Base-by-base conservation (phyloP, 1,140 invertebrate species). In the Hyphantria cunea region DNA sequence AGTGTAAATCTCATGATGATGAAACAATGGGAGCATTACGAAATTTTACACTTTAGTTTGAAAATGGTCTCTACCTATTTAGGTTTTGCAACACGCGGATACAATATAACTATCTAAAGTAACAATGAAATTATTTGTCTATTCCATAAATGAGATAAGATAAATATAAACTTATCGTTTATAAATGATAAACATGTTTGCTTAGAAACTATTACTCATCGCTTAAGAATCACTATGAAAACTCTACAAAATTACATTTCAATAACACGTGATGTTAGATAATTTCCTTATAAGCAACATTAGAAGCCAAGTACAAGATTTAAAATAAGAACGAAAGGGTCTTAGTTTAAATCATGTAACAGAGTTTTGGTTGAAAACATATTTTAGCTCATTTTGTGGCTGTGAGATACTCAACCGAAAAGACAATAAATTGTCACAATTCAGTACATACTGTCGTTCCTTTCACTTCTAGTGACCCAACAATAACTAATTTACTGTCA, bases 261-360 rank as follows among this genome's bases (percentile, higher is more conserved):
- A 49, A 13, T 49, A 25, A 12, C 17, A 10, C 15, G 9, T 15
- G 34, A 31, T 49, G 55, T 49, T 25, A 13, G 6, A 39, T 49
- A 49, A 9, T 49, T 12, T 11, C 12, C 10, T 49, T 13, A 49
- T 56, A 53, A 15, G 12, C 25, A 47, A 56, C 53, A 34, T 47
- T 45, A 15, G 44, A 56, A 13, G 53, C n/a, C 32, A 15, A 42
- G 56, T 63, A 34, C 69, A 76, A 72, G 72, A 72, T 74, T 74
- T 72, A 68, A 74, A 78, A 77, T 65, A 75, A 76, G 75, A 80
- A 80, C 77, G 81, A 82, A 82, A 84, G 81, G 63, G 53, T 53
- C 33, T 50, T 64, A 69, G 60, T 62, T 47, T 64, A 56, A 64
- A 45, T 70, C 64, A 62, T 44, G 56, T 66, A 44, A 65, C 52